Evolutionary conservation across 2,888 invertebrate species (phyloP), one percentile per base, ranked within the genome.

Genomic region (Thereva nobilitata): DNA sequence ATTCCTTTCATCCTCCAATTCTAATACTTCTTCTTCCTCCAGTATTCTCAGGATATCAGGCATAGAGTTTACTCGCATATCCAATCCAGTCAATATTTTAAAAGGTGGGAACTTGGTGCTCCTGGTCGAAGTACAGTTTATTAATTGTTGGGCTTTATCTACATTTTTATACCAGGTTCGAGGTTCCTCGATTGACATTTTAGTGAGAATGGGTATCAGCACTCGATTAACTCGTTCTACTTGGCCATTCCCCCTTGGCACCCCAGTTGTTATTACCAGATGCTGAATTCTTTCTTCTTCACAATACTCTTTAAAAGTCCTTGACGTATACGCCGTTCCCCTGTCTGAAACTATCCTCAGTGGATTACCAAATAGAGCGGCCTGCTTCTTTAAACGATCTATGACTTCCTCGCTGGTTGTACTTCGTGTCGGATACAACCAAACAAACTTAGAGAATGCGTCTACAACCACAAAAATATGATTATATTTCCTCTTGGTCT

Each of bases 161-260:
- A 75, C 69, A 50, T 71, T 37, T 65, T 71, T 73, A 64, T 74
- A 76, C 75, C 76, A 78, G 23, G 74, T 70, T 3, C 67, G 67
- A 0, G 76, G 75, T n/a, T 76, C 72, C 8, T 73, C 73, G 3
- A 74, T 63, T 9, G 75, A 72, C 6, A 80, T 50, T 64, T 80
- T 79, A 1, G 77, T 72, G 6, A 79, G 44, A 10, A 77, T 67
- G 0, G 76, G 72, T 52, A 77, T 75, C 3, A 79, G 71, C 2
- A 72, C 74, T 5, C 72, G 67, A 64, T 79, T 74, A 1, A 76
- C 68, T n/a, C 76, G 66, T 52, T 78, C 76, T 1, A 75, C 76
- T 66, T 79, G 77, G 0, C 78, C 77, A 64, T 79, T 79, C 7
- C 76, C 74, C 47, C 77, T 64, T 12, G 79, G 76, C 5, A 78